A percentile compares a stretch with the other conserved stretches of the same genome.
Conservation (phyloP, 1,140 invertebrate species). For the Semibalanus balanoides region DNA sequence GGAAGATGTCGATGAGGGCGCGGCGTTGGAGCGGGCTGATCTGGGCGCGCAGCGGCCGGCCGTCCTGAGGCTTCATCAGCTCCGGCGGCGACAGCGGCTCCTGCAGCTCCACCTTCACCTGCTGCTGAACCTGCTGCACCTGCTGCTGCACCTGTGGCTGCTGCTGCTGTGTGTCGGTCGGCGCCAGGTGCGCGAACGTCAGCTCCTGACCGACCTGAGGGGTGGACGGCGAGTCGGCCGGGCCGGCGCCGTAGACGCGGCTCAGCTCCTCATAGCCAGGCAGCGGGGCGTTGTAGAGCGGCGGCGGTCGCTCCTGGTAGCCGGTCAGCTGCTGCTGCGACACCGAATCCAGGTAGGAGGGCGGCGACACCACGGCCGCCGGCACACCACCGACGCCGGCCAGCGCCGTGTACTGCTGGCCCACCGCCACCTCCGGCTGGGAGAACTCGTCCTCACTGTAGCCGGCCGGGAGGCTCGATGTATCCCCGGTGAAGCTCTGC, state of each 20-base stretch:
- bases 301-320: background rate
- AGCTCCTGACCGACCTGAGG: background rate
- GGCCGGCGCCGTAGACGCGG: background rate
- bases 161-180: background rate
- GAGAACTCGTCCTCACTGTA: background rate
- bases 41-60: background rate
- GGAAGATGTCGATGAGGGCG: constrained; percentile 1
- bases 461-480: constrained; percentile 2
- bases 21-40: background rate
- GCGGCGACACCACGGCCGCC: background rate
- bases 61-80: background rate
- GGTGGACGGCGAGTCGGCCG: no score
- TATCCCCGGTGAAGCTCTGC: background rate
- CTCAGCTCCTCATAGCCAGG: background rate
- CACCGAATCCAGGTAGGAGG: background rate
- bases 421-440: background rate
- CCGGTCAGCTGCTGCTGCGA: background rate
- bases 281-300: background rate
- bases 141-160: no score
- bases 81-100: background rate
- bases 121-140: no score
- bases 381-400: no score
- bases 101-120: no score
- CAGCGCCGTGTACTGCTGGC: no score
- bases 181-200: background rate